A percentile compares a stretch with the other conserved stretches of the same genome.
These are phyloP conservation scores for Ectropis grisescens DNA, from an alignment of 1,140 invertebrate genomes.

Conservation along the genomic window DNA sequence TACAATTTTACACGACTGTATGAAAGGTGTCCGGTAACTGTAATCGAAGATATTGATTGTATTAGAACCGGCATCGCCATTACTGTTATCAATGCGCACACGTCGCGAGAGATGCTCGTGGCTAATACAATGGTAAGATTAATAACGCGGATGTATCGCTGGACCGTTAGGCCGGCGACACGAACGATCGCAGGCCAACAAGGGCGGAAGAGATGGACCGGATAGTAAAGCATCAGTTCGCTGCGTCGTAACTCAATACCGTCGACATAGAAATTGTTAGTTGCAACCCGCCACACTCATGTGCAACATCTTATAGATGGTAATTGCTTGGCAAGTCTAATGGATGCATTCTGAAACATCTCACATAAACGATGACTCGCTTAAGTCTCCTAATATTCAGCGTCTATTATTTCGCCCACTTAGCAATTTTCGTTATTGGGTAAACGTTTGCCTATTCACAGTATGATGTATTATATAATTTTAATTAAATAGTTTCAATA, in stretches of 20 bases:
- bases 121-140: conserved; percentile 64
- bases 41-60: conserved; percentile 53
- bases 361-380: no score
- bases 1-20: no score
- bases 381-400: no score
- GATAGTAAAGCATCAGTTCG: conserved; percentile 59
- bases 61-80: conserved; percentile 42
- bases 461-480: no score
- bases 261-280: conserved; percentile 53
- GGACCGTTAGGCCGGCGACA: conserved; percentile 48
- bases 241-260: conserved; percentile 49
- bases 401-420: no score
- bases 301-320: conserved; percentile 30
- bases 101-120: conserved; percentile 42
- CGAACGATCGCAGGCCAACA: conserved; percentile 50
- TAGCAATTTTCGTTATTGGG: no score
- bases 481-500: no score
- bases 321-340: conserved; percentile 37
- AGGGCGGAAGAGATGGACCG: conserved; percentile 58
- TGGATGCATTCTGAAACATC: conserved; percentile 38
- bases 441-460: no score
- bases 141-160: conserved; percentile 51
- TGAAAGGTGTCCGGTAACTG: conserved; percentile 38
- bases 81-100: conserved; percentile 54
- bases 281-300: conserved; percentile 26